Conservation (phyloP, 1,140 invertebrate species). For the Lamellibrachia luymesi region DNA sequence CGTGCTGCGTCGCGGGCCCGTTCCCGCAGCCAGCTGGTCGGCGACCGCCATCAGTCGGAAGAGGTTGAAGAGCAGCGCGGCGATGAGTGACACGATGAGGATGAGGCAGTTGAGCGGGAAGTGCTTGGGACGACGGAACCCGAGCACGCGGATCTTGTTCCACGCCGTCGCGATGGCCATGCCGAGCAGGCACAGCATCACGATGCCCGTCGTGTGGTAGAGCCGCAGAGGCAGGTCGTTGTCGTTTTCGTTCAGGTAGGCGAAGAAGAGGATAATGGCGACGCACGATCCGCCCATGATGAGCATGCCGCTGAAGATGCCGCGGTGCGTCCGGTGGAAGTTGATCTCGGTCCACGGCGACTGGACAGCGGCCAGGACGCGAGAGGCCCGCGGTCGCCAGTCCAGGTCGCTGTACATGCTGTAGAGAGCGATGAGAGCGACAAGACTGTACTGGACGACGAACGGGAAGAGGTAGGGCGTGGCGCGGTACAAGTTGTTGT, state of each 20-base stretch:
- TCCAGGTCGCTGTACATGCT: slow-evolving; percentile 16
- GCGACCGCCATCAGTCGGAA: slow-evolving; percentile 1
- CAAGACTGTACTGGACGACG: slow-evolving; percentile 25
- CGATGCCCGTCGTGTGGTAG: slow-evolving; percentile 5
- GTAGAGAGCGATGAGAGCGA: slow-evolving; percentile 23
- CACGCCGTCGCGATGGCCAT: neutral
- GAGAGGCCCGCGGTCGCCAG: neutral
- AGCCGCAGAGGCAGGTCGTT: neutral
- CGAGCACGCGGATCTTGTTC: neutral
- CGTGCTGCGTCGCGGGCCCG: neutral
- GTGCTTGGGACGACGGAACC: neutral
- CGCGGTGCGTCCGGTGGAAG: slow-evolving; percentile 22
- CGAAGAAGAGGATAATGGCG: slow-evolving; percentile 24
- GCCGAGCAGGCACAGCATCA: neutral
- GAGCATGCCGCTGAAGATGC: slow-evolving; percentile 23
- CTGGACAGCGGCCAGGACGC: neutral
- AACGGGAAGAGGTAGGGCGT: slow-evolving; percentile 27
- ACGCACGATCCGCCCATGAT: slow-evolving; percentile 12
- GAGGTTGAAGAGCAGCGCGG: slow-evolving; percentile 7
- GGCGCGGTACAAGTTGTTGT: slow-evolving; percentile 12
- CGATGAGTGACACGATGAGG: slow-evolving; percentile 13
- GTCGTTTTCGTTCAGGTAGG: neutral
- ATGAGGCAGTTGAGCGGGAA: slow-evolving; percentile 13
- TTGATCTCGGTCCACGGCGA: slow-evolving; percentile 1
- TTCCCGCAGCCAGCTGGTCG: neutral